Base-by-base conservation (phyloP, 2,113 vertebrate species). In the Elanus axillaris region DNA sequence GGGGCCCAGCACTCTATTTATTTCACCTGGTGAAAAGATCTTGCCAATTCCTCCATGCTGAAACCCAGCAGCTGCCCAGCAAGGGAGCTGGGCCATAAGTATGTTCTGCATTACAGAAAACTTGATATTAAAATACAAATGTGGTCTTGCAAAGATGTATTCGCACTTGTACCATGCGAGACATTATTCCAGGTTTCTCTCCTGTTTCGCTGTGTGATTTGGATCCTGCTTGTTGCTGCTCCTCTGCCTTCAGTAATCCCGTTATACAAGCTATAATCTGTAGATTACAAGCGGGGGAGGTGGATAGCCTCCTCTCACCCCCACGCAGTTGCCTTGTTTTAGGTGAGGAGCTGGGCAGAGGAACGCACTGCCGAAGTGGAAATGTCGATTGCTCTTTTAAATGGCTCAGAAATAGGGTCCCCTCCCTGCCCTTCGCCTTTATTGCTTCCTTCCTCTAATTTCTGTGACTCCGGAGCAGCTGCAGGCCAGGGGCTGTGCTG, bases 1-100 rank as follows among this genome's bases (percentile, higher is more conserved):
- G 96, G 96, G 96, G 94, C 95, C 94, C 95, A 93, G 96, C 96
- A 93, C 95, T 96, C 94, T 95, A 97, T 96, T 96, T 95, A 97
- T 96, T 97, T 97, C 97, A 97, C 97, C 97, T 97, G 96, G 97
- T 94, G 89, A 96, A 97, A 96, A 96, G 96, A 94, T 95, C 95
- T 95, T 96, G 97, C 97, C 97, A 94, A 86, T 92, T 96, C 88
- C 96, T 94, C 94, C 94, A 60, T 4, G 13, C 94, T 97, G 96
- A 91, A 96, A 97, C 88, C 96, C 96, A 97, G 96, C 89, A 96
- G 95, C 95, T 97, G 95, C 96, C 96, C 96, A 93, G 97, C 73
- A 64, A 95, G 96, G 76, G 90, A 93, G 52, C 52, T 12, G 68
- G 85, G 90, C 95, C 77, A 25, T 88, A 59, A 96, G 97, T 95